Evolutionary conservation across 2,888 invertebrate genomes (phyloP).

Genomic region (Encarsia formosa): DNA sequence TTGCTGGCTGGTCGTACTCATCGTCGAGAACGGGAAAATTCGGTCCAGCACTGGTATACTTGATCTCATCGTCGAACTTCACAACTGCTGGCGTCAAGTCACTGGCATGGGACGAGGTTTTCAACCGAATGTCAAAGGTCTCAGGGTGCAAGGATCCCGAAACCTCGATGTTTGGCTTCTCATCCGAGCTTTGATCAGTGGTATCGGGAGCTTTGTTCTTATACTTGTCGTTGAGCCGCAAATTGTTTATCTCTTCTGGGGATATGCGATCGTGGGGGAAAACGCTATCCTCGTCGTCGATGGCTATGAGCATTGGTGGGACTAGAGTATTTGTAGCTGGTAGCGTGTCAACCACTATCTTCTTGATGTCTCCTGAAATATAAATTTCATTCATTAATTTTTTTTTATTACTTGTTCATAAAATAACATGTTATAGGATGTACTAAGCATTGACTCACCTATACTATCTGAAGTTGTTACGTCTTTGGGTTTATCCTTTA

Average conservation of each 20-base stretch:
- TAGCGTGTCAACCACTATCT: neutral
- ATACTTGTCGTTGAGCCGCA: conserved; percentile 41
- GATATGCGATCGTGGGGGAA: conserved; percentile 44
- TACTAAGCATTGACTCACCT: too few relatives aligned
- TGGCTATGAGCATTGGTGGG: conserved; percentile 12
- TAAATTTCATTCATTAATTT: neutral
- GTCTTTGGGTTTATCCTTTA: too few relatives aligned
- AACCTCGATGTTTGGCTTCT: conserved; percentile 39
- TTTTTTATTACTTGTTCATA: too few relatives aligned
- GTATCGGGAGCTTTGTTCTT: conserved; percentile 38
- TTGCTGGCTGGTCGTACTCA: conserved; percentile 17
- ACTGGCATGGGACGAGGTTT: conserved; percentile 33
- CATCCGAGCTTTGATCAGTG: neutral
- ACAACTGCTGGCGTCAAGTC: neutral
- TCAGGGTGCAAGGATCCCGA: conserved; percentile 41
- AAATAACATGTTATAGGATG: too few relatives aligned
- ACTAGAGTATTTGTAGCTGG: conserved; percentile 7
- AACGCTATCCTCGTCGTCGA: conserved; percentile 33
- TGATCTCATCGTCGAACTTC: conserved; percentile 1
- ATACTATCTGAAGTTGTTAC: too few relatives aligned
- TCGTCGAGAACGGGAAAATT: conserved; percentile 16
- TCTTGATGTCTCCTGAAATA: neutral
- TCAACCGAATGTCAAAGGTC: conserved; percentile 41
- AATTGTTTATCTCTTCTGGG: conserved; percentile 41
- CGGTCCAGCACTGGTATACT: conserved; percentile 5